Evolutionary conservation across 2,888 invertebrate species (phyloP), one percentile per base, ranked within the genome.

Genomic region (Lycaena phlaeas): DNA sequence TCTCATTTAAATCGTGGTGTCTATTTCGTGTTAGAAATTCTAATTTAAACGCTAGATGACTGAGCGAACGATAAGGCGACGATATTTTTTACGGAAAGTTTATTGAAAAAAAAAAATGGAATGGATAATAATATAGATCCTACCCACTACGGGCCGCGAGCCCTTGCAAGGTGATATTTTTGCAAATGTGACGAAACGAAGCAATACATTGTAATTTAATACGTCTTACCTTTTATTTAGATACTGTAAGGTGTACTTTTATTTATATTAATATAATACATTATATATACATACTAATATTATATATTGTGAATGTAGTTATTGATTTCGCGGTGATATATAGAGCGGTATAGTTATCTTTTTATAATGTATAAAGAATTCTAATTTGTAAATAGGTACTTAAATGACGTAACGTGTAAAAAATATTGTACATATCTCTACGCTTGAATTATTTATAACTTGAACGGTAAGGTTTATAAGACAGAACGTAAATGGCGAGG

Each of bases 131-230:
- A 45, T 47, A 49, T 49, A 51, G 52, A 49, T 46, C 49, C 44
- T 36, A n/a, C 42, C 43, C 48, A 43, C 50, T 46, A 52, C 57
- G 56, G 59, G 64, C 52, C 60, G 56, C 41, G 54, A n/a, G 64
- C 66, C 65, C 53, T 57, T 58, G 59, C 59, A 66, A 72, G 86
- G 88, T 88, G 88, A 88, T 88, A 88, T 88, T 87, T 87, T 88
- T 87, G 75, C 84, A 86, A 86, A 87, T 87, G 88, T 89, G 88
- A 89, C 87, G 87, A 82, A 89, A 87, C 85, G 85, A 89, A 90
- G 90, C 90, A 90, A 90, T 90, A 90, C 89, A 86, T 87, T 88
- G 87, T 90, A 89, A 88, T 87, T 87, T 86, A 79, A 82, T 82
- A 79, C 78, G 86, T 87, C 86, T 86, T 86, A 86, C 68, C 77